phyloP scores from a whole-genome alignment of 2,888 invertebrate species.

The Agriopis marginaria region DNA sequence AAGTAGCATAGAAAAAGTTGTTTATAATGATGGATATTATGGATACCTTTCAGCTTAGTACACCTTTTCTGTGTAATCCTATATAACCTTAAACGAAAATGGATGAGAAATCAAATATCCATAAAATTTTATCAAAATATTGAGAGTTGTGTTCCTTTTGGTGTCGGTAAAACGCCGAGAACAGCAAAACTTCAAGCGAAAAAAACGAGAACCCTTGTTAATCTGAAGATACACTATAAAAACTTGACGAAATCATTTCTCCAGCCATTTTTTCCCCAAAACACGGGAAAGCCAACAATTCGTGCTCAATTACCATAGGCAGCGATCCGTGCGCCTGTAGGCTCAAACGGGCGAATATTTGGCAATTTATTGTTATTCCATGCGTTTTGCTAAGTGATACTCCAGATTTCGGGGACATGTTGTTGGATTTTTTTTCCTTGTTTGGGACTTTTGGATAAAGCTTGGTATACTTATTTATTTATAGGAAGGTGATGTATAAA shows the following conservation, averaged over 20 bases:
- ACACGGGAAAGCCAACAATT: constrained; percentile 60
- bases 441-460: constrained; percentile 11
- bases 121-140: too few species aligned
- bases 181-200: neutral
- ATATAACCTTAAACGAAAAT: too few species aligned
- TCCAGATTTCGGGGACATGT: constrained; percentile 60
- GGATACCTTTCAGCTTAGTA: too few species aligned
- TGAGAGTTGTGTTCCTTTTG: too few species aligned
- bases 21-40: too few species aligned
- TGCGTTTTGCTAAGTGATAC: constrained; percentile 81
- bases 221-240: neutral
- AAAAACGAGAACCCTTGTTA: neutral
- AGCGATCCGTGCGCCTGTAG: constrained; percentile 71
- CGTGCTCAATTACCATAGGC: constrained; percentile 65
- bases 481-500: neutral
- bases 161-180: neutral
- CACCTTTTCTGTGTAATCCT: too few species aligned
- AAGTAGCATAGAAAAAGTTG: too few species aligned
- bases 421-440: constrained; percentile 31
- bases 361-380: constrained; percentile 82
- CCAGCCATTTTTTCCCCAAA: constrained; percentile 30
- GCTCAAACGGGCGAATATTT: constrained; percentile 71
- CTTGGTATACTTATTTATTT: neutral
- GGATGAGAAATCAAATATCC: too few species aligned
- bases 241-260: neutral